phyloP scores from a whole-genome alignment of 1,140 invertebrate species.

The Diploscapter pachys region DNA sequence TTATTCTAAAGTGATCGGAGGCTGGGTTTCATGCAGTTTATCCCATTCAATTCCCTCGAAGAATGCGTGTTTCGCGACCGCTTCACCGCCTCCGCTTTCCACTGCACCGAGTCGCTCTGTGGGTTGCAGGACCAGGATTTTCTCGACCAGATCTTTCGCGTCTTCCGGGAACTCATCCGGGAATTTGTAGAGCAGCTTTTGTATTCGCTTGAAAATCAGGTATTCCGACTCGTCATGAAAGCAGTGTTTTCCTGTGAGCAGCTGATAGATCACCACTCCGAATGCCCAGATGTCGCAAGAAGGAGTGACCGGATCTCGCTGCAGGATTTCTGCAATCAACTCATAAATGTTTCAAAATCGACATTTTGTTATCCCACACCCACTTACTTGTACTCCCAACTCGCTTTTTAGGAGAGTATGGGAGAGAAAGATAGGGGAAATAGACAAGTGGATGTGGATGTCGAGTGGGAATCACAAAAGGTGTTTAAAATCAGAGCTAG shows the following conservation, averaged over 20 bases:
- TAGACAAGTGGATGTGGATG: too few relatives aligned
- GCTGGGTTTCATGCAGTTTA: conserved; percentile 7
- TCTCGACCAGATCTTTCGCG: conserved; percentile 80
- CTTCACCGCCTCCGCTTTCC: conserved; percentile 13
- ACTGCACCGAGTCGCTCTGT: conserved; percentile 16
- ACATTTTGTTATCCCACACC: too few relatives aligned
- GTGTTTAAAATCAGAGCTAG: too few relatives aligned
- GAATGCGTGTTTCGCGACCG: conserved; percentile 24
- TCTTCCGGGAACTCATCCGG: conserved; percentile 79
- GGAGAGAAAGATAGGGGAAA: too few relatives aligned
- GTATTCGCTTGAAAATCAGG: conserved; percentile 90
- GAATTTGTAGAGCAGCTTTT: conserved; percentile 83
- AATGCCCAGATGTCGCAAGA: conserved; percentile 92
- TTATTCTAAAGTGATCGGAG: conserved; percentile 20
- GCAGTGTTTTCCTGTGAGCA: conserved; percentile 73
- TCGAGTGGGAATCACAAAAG: too few relatives aligned
- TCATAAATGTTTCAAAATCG: too few relatives aligned
- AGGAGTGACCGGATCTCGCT: conserved; percentile 49
- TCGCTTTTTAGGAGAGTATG: too few relatives aligned
- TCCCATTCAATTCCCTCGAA: conserved; percentile 24
- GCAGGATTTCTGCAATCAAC: too few relatives aligned
- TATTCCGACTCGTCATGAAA: conserved; percentile 77
- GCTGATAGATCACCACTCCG: conserved; percentile 92
- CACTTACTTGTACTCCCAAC: too few relatives aligned
- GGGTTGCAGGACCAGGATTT: conserved; percentile 69